Evolutionary conservation across 2,113 vertebrate genomes (phyloP), one percentile per base, ranked within the genome.

Genomic region (Pitta sordida): DNA sequence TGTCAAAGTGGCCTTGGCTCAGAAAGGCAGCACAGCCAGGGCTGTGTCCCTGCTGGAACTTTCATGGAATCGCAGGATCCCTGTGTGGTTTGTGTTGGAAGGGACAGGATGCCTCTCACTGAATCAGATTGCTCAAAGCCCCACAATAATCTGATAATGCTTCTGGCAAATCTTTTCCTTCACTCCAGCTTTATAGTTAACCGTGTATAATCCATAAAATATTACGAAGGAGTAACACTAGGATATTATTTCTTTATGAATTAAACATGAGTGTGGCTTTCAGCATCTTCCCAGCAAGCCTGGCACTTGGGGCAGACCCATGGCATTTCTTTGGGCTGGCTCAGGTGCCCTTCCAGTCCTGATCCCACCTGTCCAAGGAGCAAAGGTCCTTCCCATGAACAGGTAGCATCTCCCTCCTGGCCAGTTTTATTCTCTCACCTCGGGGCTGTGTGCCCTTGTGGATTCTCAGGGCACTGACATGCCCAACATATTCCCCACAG

Each of bases 1-100:
- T 92, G 78, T 91, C 39, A 60, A 30, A 83, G 82, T 49, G 62
- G 83, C 91, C 93, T 89, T 74, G 84, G 70, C 86, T 92, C 53
- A 39, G 18, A 39, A 55, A 75, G 37, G 37, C 62, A 76, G 48
- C 0, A 0, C 56, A 58, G 77, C 39, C 83, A 78, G 59, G 8
- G 7, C 55, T 3, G 6, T 11, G 64, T 41, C 73, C 10, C 0
- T 79, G 46, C 49, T 60, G 58, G 58, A 84, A 53, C 41, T 18
- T 16, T 6, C 11, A 68, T 11, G 48, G 70, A 69, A 68, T 69
- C 30, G 11, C 34, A 68, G 78, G 48, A 69, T 27, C 41, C 34
- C 3, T 0, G 30, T 7, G 20, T 15, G 53, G 20, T 48, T 41
- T 62, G 53, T 24, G 62, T 1, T 0, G 29, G 39, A 68, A 62